Base-by-base conservation (phyloP, 2,113 vertebrate genomes). In the Junco hyemalis region DNA sequence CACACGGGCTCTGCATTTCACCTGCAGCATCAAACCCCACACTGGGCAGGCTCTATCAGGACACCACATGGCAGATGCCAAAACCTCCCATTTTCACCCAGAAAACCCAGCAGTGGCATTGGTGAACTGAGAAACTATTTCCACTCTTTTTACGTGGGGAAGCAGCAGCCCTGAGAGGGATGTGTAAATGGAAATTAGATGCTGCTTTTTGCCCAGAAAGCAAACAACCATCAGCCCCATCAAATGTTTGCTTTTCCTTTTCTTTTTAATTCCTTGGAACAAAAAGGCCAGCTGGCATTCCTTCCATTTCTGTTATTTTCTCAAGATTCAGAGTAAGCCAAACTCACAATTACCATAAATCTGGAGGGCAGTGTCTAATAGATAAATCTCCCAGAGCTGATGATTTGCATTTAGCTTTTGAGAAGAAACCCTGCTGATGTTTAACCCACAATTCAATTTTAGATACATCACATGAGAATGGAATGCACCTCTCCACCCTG, bases 251-350 rank as follows among this genome's bases (percentile, higher is more conserved):
- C 8, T 85, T 85, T 81, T 90, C 25, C 51, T 85, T 78, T 81
- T 72, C 47, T 81, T 90, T 84, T 71, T 31, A 66, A 61, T 66
- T 81, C 61, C 65, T 71, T 14, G 31, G 38, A 70, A 78, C 18
- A 87, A 86, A 91, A 87, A 79, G 64, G 59, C 71, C 80, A 94
- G 65, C 71, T 92, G 71, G 51, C 40, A 69, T 83, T 87, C 88
- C n/a, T 95, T 90, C 72, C 40, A 66, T 82, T 94, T 88, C 68
- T 71, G 45, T 85, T 85, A 44, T 90, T 86, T 83, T 63, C 48
- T 71, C 20, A 50, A 66, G 57, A 70, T 61, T 78, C 80, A 79
- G 28, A 61, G 45, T 28, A 77, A 80, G 92, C 48, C 82, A 91
- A 78, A 70, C 44, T 77, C 79, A 69, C 47, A 73, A 65, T 92